Evolutionary conservation across 1,140 invertebrate genomes (phyloP).

Genomic region (Geopemphigus sp.): DNA sequence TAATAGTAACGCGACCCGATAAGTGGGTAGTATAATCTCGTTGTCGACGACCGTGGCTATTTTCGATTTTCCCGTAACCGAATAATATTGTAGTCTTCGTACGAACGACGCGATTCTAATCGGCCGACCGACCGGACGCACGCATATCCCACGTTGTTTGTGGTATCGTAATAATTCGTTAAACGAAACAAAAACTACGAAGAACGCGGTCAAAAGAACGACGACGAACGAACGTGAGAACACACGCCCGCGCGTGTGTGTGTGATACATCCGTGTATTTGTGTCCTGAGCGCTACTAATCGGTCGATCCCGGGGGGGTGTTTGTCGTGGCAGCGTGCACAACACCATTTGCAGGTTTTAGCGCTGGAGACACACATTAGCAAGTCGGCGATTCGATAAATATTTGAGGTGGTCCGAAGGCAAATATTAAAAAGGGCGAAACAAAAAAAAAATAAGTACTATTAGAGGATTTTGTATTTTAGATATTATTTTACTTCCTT

Average conservation of each 20-base stretch:
- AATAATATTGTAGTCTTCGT: no score
- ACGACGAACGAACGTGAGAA: not conserved
- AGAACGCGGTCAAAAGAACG: not conserved
- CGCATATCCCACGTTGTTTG: no score
- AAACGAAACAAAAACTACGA: not conserved
- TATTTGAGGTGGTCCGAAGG: slow-evolving; percentile 42
- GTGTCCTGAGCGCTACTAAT: not conserved
- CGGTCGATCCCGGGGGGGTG: not conserved
- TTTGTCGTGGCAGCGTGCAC: no score
- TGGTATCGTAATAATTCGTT: no score
- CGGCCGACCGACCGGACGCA: no score
- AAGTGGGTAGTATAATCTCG: no score
- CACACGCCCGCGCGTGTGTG: no score
- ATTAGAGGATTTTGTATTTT: slow-evolving; percentile 16
- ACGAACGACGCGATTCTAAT: no score
- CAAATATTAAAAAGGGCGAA: slow-evolving; percentile 44
- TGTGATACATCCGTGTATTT: not conserved
- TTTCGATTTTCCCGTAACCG: no score
- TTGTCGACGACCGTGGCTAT: no score
- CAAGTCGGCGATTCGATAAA: slow-evolving; percentile 38
- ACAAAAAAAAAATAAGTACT: not conserved
- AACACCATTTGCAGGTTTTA: not conserved
- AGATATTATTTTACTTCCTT: slow-evolving; percentile 5
- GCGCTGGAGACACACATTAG: slow-evolving; percentile 15
- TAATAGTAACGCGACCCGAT: no score